phyloP scores from a whole-genome alignment of 2,888 invertebrate species.

The Ennomos quercinarius region DNA sequence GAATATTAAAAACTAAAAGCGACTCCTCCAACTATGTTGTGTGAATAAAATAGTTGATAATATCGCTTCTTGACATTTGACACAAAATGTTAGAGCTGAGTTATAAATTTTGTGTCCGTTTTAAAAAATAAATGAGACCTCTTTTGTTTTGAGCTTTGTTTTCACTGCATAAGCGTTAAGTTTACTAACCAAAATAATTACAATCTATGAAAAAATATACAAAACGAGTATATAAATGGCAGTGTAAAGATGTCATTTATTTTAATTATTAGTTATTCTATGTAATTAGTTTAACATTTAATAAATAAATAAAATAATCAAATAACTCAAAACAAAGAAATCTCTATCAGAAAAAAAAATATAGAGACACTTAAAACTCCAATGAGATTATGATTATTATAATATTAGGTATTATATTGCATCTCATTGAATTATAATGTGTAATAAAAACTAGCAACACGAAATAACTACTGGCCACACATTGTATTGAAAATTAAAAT shows the following conservation, averaged over 20 bases:
- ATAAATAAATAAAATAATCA: constrained; percentile 58
- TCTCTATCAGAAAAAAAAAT: constrained; percentile 54
- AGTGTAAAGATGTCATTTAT: constrained; percentile 40
- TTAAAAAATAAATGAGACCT: constrained; percentile 16
- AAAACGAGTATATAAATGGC: no score
- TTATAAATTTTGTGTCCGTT: constrained; percentile 33
- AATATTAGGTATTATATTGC: neutral
- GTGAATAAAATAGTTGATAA: constrained; percentile 12
- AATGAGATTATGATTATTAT: constrained; percentile 23
- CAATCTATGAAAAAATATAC: no score
- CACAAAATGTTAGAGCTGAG: constrained; percentile 33
- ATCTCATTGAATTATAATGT: constrained; percentile 42
- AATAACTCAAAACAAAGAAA: constrained; percentile 54
- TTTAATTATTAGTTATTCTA: constrained; percentile 47
- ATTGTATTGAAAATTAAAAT: neutral
- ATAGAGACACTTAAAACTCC: constrained; percentile 53
- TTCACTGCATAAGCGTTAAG: no score
- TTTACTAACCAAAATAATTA: no score
- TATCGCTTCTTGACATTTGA: constrained; percentile 13
- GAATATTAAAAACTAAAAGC: constrained; percentile 53
- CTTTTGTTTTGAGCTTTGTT: neutral
- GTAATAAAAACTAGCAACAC: constrained; percentile 55
- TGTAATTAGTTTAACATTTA: constrained; percentile 66
- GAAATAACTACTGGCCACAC: constrained; percentile 51
- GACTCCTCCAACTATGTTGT: constrained; percentile 43